Base-by-base conservation (phyloP, 2,797 vertebrate species). In the Enteromius mattozi region DNA sequence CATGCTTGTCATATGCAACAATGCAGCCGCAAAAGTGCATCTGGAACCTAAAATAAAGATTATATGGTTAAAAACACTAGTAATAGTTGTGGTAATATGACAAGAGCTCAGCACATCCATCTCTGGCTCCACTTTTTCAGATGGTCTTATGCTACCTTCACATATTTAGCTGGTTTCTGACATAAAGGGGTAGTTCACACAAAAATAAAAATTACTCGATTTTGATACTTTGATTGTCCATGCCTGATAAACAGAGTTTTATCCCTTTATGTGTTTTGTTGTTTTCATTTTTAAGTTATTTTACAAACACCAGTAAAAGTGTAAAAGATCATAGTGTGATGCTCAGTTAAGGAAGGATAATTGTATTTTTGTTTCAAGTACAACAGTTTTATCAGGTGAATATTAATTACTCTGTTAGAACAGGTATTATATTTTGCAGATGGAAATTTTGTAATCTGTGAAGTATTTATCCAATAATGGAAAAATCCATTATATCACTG, bases 331-430 rank as follows among this genome's bases (percentile, higher is more conserved):
- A 47, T 35, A n/a, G 27, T 35, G 4, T 65, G 4, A 56, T 47
- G 13, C 65, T 65, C 65, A 13, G 16, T 19, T 74, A 42, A 61
- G 51, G 27, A 59, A 45, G 35, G 13, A 33, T 5, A 56, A 78
- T 21, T 5, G 6, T 45, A 9, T 61, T 42, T 49, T 76, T 40
- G 71, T 66, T 76, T 77, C 2, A 9, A 69, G 47, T 17, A 54
- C 61, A 77, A 56, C 61, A 56, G 9, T 21, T 27, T 77, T 83
- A 83, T 83, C 81, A 45, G 35, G n/a, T 21, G 8, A 69, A 78
- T 33, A 78, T 54, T 33, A 78, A 83, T 77, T 33, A 54, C 6
- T 19, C 13, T 45, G 4, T 56, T 69, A 68, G 27, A 83, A 77
- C 74, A 78, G 63, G 74, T 42, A 27, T 45, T 45, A 45, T 45